A percentile compares a stretch with the other conserved stretches of the same genome.
phyloP scores from a whole-genome alignment of 2,113 vertebrate species.

The Melanostigma gelatinosum region DNA sequence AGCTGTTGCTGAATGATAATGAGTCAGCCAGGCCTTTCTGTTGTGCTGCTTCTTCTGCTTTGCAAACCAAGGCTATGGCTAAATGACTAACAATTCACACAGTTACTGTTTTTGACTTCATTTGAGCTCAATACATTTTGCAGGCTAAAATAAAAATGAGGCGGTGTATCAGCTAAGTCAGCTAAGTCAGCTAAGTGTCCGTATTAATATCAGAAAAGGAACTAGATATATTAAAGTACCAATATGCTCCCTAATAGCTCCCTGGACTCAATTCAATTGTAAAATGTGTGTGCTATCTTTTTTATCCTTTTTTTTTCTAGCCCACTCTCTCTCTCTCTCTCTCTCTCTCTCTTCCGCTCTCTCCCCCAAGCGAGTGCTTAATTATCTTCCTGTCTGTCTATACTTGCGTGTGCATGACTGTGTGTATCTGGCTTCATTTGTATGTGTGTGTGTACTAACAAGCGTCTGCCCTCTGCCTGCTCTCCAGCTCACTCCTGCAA shows the following conservation, averaged over 20 bases:
- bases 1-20: conserved; percentile 15
- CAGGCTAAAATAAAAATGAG: background rate
- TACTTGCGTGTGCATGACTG: background rate
- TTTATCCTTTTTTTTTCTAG: background rate
- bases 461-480: conserved; percentile 45
- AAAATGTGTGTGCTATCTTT: conserved; percentile 20
- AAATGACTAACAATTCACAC: background rate
- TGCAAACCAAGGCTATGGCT: background rate
- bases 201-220: conserved; percentile 26
- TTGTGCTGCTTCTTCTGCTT: background rate
- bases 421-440: background rate
- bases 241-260: conserved; percentile 28
- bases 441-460: conserved; percentile 30
- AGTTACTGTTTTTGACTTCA: background rate
- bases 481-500: conserved; percentile 95
- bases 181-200: no score
- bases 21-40: background rate
- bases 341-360: background rate
- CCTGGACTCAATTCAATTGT: conserved; percentile 13
- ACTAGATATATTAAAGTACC: conserved; percentile 23
- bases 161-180: background rate
- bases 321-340: background rate
- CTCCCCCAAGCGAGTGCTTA: conserved; percentile 24
- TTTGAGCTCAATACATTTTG: background rate
- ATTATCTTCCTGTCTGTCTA: conserved; percentile 48